These are phyloP conservation scores for Craseonycteris thonglongyai DNA, from an alignment of 2,113 vertebrate species.

Conservation along the genomic window DNA sequence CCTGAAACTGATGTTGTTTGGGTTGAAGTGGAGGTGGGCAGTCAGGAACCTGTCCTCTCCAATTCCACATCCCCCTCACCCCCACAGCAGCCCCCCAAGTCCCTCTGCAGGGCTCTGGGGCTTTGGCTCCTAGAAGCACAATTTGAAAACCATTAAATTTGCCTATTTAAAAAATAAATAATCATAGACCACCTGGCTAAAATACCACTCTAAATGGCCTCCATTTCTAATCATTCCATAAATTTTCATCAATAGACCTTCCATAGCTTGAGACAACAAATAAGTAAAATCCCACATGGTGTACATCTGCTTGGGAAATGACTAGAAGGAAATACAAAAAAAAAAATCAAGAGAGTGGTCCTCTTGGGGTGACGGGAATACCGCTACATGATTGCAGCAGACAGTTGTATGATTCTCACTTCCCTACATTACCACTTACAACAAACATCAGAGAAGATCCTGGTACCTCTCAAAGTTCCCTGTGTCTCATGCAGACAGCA, in stretches of 20 bases:
- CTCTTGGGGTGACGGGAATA: not conserved
- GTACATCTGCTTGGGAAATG: not conserved
- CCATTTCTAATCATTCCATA: not conserved
- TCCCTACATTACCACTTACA: not conserved
- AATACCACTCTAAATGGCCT: not conserved
- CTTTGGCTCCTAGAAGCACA: not conserved
- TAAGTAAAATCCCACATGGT: not conserved
- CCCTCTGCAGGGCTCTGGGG: not conserved
- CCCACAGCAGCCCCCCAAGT: not conserved
- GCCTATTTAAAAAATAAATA: not conserved
- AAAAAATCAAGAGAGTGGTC: not conserved
- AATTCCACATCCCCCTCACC: no score
- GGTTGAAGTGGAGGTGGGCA: not conserved
- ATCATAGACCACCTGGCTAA: not conserved
- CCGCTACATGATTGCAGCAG: not conserved
- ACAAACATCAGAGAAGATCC: not conserved
- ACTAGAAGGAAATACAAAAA: not conserved
- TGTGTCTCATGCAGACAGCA: not conserved
- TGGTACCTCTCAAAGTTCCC: not conserved
- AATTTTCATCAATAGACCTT: not conserved
- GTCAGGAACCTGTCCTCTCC: not conserved
- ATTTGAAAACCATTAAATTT: not conserved
- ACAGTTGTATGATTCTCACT: accelerated
- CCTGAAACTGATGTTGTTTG: not conserved
- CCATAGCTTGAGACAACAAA: not conserved